Percentiles rank a stretch among this genome's conserved stretches.
phyloP scores from a whole-genome alignment of 1,140 invertebrate species.

The Drosophila funebris region DNA sequence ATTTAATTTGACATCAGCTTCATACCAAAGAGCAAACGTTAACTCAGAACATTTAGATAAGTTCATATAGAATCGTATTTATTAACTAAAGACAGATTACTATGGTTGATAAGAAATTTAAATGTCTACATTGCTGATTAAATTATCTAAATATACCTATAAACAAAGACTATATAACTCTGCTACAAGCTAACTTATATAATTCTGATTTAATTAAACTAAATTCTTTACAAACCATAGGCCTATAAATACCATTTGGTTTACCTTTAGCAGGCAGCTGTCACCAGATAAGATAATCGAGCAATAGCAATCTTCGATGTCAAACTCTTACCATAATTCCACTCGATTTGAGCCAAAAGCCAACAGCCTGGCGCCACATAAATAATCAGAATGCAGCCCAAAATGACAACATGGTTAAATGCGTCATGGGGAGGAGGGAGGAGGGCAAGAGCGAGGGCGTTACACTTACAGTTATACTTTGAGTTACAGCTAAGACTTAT shows the following conservation, averaged over 20 bases:
- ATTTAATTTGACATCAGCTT: too few species aligned
- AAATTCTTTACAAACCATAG: too few species aligned
- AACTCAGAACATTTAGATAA: too few species aligned
- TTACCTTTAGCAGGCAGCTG: background rate
- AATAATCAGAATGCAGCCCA: constrained; percentile 65
- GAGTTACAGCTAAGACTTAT: constrained; percentile 6
- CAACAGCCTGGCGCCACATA: constrained; percentile 74
- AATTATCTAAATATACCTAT: too few species aligned
- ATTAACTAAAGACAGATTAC: too few species aligned
- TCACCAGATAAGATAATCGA: constrained; percentile 21
- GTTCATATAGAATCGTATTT: too few species aligned
- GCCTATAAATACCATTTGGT: background rate
- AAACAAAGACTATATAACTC: too few species aligned
- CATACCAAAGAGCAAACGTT: too few species aligned
- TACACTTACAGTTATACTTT: constrained; percentile 14
- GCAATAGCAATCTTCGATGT: background rate
- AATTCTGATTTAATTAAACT: too few species aligned
- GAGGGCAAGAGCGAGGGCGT: background rate
- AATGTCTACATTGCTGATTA: too few species aligned
- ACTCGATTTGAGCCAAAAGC: constrained; percentile 13
- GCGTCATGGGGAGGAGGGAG: constrained; percentile 38
- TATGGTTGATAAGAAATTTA: too few species aligned
- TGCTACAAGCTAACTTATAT: too few species aligned
- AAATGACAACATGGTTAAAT: constrained; percentile 74
- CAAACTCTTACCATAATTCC: background rate